Evolutionary conservation across 2,888 invertebrate species (phyloP), one percentile per base, ranked within the genome.

Genomic region (Allacma fusca): DNA sequence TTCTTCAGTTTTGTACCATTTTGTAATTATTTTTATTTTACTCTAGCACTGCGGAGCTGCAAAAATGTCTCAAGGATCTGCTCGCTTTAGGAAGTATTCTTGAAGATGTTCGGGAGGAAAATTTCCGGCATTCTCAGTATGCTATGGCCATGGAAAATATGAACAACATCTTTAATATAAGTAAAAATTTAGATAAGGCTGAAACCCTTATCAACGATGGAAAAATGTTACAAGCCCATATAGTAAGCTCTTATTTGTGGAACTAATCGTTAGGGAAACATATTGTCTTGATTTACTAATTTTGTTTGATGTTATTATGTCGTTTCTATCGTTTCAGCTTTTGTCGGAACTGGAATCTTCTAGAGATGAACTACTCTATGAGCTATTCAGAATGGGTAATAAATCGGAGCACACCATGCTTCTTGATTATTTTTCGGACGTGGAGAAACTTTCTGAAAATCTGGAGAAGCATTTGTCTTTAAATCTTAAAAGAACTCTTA

Each of bases 61-160:
- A 93, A 80, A 90, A 91, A 7, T 88, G 92, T 1, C 91, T 98
- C 80, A 89, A 89, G 81, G 89, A 91, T 64, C 92, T 98, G 0
- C 93, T 95, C 0, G 91, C 91, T 9, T 88, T 98, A 5, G 93
- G 92, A 78, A 91, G 92, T 43, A 92, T 93, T 59, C 88, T 99
- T 40, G 93, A 93, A 86, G 91, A 92, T 65, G 94, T 98, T 0
- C 90, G 95, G 29, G 94, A 95, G 82, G 98, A 98, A 87, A 97
- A 97, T 86, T 93, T 94, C 83, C 91, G 93, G 24, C 97, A 98
- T 87, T 97, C 97, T 0, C 98, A 97, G 86, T 96, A 97, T 87
- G 97, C 96, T 0, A 97, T 98, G 0, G 98, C 98, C 0, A 96
- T 96, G 90, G 98, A 99, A 86, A 99, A 99, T 86, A 89, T 99